Conservation (phyloP, 2,888 invertebrate genomes). For the Melinopterus prodromus region DNA sequence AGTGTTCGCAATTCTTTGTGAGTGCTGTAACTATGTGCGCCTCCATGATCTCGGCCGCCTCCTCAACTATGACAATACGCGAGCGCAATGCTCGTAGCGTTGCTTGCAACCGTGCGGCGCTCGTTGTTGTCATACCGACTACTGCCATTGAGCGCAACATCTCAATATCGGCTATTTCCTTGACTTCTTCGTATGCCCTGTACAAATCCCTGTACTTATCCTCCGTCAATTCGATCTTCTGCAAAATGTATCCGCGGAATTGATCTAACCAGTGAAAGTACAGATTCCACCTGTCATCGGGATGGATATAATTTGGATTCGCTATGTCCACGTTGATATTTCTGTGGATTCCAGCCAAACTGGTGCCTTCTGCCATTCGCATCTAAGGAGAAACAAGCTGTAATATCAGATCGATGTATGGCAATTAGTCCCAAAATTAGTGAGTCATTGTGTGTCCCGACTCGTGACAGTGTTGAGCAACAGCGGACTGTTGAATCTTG, state of each 20-base stretch:
- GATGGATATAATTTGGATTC: conserved; percentile 47
- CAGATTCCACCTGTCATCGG: conserved; percentile 52
- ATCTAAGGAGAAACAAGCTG: conserved; percentile 31
- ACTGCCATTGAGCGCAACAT: conserved; percentile 65
- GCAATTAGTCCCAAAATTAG: no score
- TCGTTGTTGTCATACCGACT: conserved; percentile 81
- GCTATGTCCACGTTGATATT: conserved; percentile 39
- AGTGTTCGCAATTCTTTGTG: conserved; percentile 76
- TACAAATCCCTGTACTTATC: conserved; percentile 45
- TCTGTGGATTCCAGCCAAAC: not conserved
- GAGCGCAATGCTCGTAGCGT: conserved; percentile 69
- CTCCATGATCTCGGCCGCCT: conserved; percentile 89
- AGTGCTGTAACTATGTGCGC: conserved; percentile 83
- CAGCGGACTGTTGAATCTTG: no score
- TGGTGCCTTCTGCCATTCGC: conserved; percentile 37
- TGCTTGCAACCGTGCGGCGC: conserved; percentile 73
- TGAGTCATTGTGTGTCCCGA: no score
- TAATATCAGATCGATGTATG: no score
- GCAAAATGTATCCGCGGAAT: conserved; percentile 40
- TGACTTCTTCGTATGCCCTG: conserved; percentile 42
- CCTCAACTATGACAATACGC: conserved; percentile 82
- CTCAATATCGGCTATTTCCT: conserved; percentile 66
- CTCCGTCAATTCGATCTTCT: conserved; percentile 43
- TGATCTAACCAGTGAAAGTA: conserved; percentile 53
- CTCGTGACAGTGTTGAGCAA: no score